These are phyloP conservation scores for Protonemura montana DNA, from an alignment of 2,888 invertebrate species.

Conservation along the genomic window DNA sequence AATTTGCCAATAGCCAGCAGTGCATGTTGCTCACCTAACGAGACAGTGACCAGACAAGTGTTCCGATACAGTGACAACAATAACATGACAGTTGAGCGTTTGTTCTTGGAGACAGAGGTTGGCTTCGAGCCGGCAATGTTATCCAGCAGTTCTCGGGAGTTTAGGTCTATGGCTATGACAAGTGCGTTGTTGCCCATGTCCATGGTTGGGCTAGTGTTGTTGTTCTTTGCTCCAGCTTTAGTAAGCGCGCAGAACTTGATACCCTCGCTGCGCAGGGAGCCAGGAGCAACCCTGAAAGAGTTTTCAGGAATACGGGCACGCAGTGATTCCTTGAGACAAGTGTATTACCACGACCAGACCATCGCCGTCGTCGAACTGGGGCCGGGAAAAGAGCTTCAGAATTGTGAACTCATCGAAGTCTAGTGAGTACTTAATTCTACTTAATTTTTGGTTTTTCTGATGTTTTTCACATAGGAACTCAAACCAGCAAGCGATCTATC, in stretches of 20 bases:
- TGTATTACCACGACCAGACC: constrained; percentile 83
- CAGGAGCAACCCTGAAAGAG: constrained; percentile 60
- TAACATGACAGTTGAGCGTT: background rate
- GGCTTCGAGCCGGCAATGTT: background rate
- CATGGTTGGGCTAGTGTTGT: constrained; percentile 49
- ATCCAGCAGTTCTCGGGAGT: background rate
- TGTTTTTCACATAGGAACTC: too few relatives aligned
- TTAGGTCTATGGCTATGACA: background rate
- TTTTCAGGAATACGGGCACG: constrained; percentile 71
- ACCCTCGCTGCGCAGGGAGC: constrained; percentile 9
- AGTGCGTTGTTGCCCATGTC: constrained; percentile 42
- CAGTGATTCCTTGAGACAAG: constrained; percentile 75
- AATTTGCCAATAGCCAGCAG: background rate
- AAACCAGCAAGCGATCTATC: too few relatives aligned
- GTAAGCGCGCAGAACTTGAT: constrained; percentile 42
- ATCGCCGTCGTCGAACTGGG: constrained; percentile 83
- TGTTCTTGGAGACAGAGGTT: background rate
- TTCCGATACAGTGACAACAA: background rate
- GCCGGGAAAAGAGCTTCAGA: constrained; percentile 72
- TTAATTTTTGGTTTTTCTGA: background rate
- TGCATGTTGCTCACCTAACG: background rate
- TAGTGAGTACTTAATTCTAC: constrained; percentile 71
- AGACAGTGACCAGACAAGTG: background rate
- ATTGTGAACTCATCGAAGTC: constrained; percentile 86
- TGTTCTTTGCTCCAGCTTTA: constrained; percentile 47